These are phyloP conservation scores for Ianthella basta DNA, from an alignment of 37 sponge, comb jelly and placozoan species.

Conservation along the genomic window DNA sequence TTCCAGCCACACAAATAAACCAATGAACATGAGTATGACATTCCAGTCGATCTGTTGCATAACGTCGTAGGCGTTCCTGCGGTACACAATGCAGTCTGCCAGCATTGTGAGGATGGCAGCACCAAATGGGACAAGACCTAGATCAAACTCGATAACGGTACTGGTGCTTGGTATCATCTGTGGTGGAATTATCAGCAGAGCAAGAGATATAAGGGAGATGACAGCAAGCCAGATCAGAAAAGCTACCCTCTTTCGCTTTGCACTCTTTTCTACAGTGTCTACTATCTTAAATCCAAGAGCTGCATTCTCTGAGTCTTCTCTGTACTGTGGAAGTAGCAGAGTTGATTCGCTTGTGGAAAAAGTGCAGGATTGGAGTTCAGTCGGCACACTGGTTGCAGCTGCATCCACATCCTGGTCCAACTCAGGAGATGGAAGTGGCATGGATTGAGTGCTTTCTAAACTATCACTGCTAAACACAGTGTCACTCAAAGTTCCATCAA, in stretches of 20 bases:
- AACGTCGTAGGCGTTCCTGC: constrained; percentile 61
- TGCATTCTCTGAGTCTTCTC: background rate
- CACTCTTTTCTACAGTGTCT: background rate
- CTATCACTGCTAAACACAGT: too few species aligned
- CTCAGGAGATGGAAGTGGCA: too few species aligned
- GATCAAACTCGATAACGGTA: constrained; percentile 59
- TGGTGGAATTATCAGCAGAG: background rate
- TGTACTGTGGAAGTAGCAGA: too few species aligned
- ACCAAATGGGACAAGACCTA: constrained; percentile 80
- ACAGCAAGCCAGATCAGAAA: background rate
- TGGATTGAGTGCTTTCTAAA: too few species aligned
- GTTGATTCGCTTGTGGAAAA: too few species aligned
- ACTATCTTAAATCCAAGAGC: background rate
- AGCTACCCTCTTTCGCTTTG: background rate
- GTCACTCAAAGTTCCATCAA: too few species aligned
- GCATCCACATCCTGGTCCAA: too few species aligned
- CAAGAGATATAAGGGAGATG: background rate
- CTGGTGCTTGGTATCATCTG: too few species aligned
- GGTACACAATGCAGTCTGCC: constrained; percentile 65
- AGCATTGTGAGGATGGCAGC: constrained; percentile 74
- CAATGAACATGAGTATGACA: constrained; percentile 87
- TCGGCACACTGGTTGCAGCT: too few species aligned
- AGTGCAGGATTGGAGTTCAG: too few species aligned
- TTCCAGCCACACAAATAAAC: constrained; percentile 86
- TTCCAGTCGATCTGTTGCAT: constrained; percentile 88